Conservation (phyloP, 2,888 invertebrate species). For the Archips xylosteana region DNA sequence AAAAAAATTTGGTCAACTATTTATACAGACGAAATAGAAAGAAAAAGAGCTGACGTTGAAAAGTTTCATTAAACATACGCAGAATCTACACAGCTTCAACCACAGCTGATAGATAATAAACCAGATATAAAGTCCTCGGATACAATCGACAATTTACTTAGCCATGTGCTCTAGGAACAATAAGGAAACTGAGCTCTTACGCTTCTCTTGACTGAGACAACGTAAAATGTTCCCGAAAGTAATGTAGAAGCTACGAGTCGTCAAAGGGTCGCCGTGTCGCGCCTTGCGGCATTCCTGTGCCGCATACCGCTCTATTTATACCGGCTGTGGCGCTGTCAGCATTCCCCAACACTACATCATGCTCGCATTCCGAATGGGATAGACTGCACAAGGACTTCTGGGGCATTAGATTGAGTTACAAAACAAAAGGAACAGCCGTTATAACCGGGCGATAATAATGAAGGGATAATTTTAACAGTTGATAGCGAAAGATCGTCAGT, state of each 20-base stretch:
- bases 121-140: too few relatives aligned
- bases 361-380: constrained; percentile 25
- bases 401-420: neutral
- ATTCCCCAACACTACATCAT: constrained; percentile 20
- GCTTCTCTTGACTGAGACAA: neutral
- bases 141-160: too few relatives aligned
- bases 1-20: too few relatives aligned
- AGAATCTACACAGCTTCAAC: too few relatives aligned
- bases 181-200: too few relatives aligned
- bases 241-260: neutral
- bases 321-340: constrained; percentile 21
- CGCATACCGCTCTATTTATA: constrained; percentile 39
- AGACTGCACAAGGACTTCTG: neutral
- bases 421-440: neutral
- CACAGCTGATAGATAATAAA: too few relatives aligned
- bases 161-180: too few relatives aligned
- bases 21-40: too few relatives aligned
- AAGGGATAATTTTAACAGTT: neutral
- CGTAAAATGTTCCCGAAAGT: neutral
- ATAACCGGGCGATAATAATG: neutral
- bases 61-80: too few relatives aligned
- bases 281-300: constrained; percentile 22
- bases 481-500: neutral
- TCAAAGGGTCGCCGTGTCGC: constrained; percentile 38
- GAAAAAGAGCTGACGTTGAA: too few relatives aligned